Evolutionary conservation across 2,888 invertebrate genomes (phyloP).

Genomic region (Loripinus fragilis): DNA sequence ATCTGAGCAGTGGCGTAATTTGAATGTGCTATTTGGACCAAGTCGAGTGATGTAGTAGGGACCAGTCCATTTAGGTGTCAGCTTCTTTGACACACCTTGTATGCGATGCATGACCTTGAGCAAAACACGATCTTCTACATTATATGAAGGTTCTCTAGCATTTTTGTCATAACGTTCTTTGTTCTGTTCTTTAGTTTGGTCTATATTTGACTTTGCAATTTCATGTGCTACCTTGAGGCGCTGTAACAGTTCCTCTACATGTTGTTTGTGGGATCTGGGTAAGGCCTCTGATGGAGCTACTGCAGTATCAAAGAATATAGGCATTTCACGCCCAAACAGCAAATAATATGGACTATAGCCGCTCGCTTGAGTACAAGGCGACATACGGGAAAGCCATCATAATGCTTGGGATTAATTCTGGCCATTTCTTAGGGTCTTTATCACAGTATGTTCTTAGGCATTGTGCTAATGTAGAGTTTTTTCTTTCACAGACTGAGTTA

Average conservation of each 20-base stretch:
- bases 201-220: not conserved
- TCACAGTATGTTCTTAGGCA: not conserved
- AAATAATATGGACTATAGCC: slow-evolving; percentile 6
- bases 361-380: not conserved
- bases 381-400: slow-evolving; percentile 8
- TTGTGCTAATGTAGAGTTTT: not conserved
- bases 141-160: not conserved
- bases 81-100: slow-evolving; percentile 3
- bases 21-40: slow-evolving; percentile 1
- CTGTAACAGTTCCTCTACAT: not conserved
- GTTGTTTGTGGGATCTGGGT: not conserved
- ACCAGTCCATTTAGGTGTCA: not conserved
- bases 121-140: not conserved
- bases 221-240: slow-evolving; percentile 1
- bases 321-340: slow-evolving; percentile 4
- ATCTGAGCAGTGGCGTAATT: not conserved
- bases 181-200: not conserved
- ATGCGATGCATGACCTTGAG: not conserved
- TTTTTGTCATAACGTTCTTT: not conserved
- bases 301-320: not conserved
- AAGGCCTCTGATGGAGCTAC: not conserved
- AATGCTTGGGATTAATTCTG: slow-evolving; percentile 3
- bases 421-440: not conserved
- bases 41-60: not conserved
- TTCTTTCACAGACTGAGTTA: slow-evolving; percentile 1